Evolutionary conservation across 2,113 vertebrate genomes (phyloP), one percentile per base, ranked within the genome.

Genomic region (Sphyrna mokarran): DNA sequence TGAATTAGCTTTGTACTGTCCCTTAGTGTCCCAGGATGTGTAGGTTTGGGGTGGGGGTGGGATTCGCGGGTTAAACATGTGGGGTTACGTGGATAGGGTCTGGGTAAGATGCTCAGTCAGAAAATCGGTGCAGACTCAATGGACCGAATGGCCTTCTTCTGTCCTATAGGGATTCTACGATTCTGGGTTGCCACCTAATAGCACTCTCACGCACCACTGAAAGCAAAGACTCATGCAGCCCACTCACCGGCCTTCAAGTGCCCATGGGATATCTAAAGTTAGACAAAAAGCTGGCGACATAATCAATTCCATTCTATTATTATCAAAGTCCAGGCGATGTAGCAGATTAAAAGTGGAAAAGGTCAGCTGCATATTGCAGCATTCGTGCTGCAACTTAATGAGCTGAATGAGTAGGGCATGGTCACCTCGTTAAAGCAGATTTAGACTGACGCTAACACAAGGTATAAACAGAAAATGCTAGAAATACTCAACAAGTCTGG

Each of bases 251-350:
- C 89, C 61, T 93, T 66, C 61, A 93, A 66, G 14, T 66, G 89
- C 61, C 89, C n/a, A 33, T 66, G 61, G n/a, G 33, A 93, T 37
- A 40, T 93, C 89, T 93, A 93, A 68, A 66, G 89, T 93, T 93
- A 66, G 89, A 93, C n/a, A 63, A 80, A 93, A 93, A 93, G 18
- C 61, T 37, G 14, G 33, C 37, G 89, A 66, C 61, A n/a, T 66
- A 1, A 18, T 93, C 89, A 66, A n/a, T 37, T 37, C 89, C 13
- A 18, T 91, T 91, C 58, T 63, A 91, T 63, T 66, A 93, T 37
- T 93, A 37, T 18, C 61, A 93, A 93, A 93, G 16, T 37, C 66
- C 6, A 23, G 89, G n/a, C 37, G 33, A 29, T n/a, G 63, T 18
- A 66, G 6, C 33, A 93, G 89, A 93, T 93, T 93, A 93, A 37